Percentiles rank a stretch among this genome's conserved stretches.
These are phyloP conservation scores for Elanoides forficatus DNA, from an alignment of 2,113 vertebrate genomes.

Conservation along the genomic window DNA sequence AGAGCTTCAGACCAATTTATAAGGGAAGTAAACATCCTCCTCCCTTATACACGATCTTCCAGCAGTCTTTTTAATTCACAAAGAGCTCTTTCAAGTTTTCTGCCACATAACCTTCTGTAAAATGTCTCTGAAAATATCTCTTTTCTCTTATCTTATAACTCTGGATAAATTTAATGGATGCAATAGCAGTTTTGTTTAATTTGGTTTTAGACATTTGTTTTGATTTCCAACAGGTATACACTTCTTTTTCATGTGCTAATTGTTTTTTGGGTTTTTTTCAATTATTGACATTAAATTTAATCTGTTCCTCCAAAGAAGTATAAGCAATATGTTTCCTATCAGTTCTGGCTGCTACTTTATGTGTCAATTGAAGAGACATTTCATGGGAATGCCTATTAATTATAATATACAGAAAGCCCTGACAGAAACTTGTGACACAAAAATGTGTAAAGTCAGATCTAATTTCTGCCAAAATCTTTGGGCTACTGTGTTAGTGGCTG, in stretches of 20 bases:
- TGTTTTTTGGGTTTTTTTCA: not conserved
- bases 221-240: not conserved
- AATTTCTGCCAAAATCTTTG: not conserved
- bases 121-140: not conserved
- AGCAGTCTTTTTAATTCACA: not conserved
- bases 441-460: not conserved
- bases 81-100: not conserved
- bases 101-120: not conserved
- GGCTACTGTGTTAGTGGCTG: not conserved
- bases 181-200: not conserved
- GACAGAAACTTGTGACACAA: not conserved
- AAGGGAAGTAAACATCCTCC: not conserved
- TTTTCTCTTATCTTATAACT: not conserved
- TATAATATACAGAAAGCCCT: not conserved
- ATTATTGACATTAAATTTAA: not conserved
- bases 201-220: not conserved
- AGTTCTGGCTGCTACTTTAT: not conserved
- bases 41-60: not conserved
- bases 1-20: not conserved
- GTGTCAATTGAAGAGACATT: not conserved
- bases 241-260: not conserved
- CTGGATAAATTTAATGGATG: not conserved
- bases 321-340: not conserved
- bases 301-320: not conserved
- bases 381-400: not conserved